These are phyloP conservation scores for Indri indri DNA, from an alignment of 2,113 vertebrate species.

Conservation along the genomic window DNA sequence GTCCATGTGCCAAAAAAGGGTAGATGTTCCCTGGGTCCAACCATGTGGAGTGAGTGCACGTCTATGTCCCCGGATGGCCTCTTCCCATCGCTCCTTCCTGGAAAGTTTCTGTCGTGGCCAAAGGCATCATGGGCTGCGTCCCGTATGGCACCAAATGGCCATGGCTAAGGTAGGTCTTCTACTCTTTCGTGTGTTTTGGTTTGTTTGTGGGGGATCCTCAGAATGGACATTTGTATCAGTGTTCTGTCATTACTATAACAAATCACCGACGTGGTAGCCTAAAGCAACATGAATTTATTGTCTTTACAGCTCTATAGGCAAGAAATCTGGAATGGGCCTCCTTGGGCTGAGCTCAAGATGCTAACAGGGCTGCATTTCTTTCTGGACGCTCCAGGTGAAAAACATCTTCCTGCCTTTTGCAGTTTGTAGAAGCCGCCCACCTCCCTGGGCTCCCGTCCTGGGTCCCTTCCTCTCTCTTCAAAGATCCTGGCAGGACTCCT, in stretches of 20 bases:
- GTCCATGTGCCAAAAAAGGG: rapidly evolving
- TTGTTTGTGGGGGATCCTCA: not conserved
- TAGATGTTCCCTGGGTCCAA: rapidly evolving
- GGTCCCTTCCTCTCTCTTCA: not conserved
- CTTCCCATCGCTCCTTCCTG: not conserved
- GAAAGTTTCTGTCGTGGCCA: not conserved
- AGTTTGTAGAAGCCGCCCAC: not conserved
- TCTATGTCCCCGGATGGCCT: rapidly evolving
- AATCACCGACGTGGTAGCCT: too few relatives aligned
- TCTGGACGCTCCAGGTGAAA: not conserved
- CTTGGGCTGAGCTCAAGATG: too few relatives aligned
- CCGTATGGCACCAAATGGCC: rapidly evolving
- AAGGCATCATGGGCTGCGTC: rapidly evolving
- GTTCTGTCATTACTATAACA: not conserved
- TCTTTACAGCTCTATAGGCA: not conserved
- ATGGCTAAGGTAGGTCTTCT: rapidly evolving
- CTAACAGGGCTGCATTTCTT: rapidly evolving
- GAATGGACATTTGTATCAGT: not conserved
- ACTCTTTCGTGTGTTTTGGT: rapidly evolving
- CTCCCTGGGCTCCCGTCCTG: rapidly evolving
- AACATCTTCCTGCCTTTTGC: not conserved
- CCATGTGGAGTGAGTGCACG: rapidly evolving
- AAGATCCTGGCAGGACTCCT: rapidly evolving
- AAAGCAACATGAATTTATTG: not conserved
- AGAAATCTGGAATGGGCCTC: rapidly evolving